phyloP scores from a whole-genome alignment of 2,113 vertebrate species.

The Chlorodrepanis virens region DNA sequence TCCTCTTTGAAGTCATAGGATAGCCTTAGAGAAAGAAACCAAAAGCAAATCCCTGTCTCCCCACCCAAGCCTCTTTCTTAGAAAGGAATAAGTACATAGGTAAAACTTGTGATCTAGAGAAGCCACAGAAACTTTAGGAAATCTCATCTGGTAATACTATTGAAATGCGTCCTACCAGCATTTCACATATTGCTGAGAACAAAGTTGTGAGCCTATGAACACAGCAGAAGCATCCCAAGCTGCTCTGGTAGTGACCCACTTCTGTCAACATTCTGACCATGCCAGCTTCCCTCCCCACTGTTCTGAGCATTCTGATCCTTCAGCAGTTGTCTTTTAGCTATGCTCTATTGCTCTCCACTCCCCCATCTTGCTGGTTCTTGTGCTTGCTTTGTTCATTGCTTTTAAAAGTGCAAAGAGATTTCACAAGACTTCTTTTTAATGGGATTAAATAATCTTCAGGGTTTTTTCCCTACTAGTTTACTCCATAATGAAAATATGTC shows the following conservation, averaged over 20 bases:
- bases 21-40: not conserved
- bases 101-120: not conserved
- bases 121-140: not conserved
- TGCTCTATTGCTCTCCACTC: not conserved
- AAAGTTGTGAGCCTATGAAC: not conserved
- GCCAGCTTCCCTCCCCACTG: not conserved
- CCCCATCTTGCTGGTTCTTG: not conserved
- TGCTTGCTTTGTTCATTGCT: not conserved
- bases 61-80: not conserved
- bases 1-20: not conserved
- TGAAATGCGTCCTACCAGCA: not conserved
- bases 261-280: not conserved
- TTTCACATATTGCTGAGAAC: not conserved
- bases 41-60: not conserved
- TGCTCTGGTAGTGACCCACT: fast-evolving
- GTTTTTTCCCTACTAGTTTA: not conserved
- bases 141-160: not conserved
- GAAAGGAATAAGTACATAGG: not conserved
- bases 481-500: constrained; percentile 7
- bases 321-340: not conserved
- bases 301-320: not conserved
- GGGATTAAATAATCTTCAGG: not conserved
- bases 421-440: not conserved
- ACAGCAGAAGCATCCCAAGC: not conserved
- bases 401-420: not conserved